phyloP scores from a whole-genome alignment of 2,113 vertebrate species.

The Regulus satrapa region DNA sequence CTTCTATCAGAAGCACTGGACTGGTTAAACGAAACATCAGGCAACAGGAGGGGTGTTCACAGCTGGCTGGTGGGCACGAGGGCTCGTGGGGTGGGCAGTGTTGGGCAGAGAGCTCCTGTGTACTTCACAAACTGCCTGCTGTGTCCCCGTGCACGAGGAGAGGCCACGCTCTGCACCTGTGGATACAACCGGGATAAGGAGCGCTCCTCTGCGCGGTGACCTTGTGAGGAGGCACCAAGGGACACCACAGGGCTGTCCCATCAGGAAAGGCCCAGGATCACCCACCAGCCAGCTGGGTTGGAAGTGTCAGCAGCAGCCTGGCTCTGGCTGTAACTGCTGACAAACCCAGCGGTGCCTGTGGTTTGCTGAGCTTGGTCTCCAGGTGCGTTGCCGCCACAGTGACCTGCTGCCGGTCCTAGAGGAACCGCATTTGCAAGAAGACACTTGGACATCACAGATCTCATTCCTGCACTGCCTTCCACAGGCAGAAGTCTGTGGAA shows the following conservation, averaged over 20 bases:
- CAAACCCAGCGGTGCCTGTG: background rate
- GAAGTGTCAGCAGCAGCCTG: background rate
- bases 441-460: background rate
- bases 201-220: background rate
- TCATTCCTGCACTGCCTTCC: background rate
- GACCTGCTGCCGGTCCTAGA: background rate
- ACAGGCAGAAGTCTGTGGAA: background rate
- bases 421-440: background rate
- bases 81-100: background rate
- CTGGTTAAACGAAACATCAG: background rate
- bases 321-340: background rate
- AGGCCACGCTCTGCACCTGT: rapidly evolving
- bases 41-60: background rate
- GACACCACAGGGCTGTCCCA: background rate
- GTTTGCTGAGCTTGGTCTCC: background rate
- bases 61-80: background rate
- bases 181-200: background rate
- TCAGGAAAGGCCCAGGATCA: background rate
- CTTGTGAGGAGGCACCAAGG: background rate
- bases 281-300: no score
- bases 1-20: background rate
- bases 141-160: background rate
- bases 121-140: background rate
- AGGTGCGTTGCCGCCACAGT: background rate
- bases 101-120: background rate